Base-by-base conservation (phyloP, 2,888 invertebrate genomes). In the Mesorhabditis belari region DNA sequence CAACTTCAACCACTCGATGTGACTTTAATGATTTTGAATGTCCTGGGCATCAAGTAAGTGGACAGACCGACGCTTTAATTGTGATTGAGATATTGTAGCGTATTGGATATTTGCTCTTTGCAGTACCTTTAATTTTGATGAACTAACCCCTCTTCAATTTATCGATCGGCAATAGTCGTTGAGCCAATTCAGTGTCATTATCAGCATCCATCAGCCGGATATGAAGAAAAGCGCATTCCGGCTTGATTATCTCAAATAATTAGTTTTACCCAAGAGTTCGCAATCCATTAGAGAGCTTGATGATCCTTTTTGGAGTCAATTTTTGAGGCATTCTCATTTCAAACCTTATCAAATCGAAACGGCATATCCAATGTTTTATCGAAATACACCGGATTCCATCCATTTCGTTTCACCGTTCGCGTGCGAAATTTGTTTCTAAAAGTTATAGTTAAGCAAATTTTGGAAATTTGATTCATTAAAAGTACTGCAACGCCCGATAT, bases 171-270 rank as follows among this genome's bases (percentile, higher is more conserved):
- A 69, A 29, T 57, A 69, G 69, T 17, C 69, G 52, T 53, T 69
- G 69, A 5, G 63, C 70, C 2, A 71, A 49, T 49, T 68, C 67
- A 50, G 61, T 57, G 25, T 58, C 58, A n/a, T 44, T 24, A 27
- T 60, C 62, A n/a, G 60, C 63, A 51, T 71, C 58, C 25, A 73
- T 51, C 19, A 71, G 55, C 12, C 70, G 60, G 35, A 71, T 61
- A 44, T 74, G 68, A 23, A 71, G 58, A 53, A 71, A 58, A 4
- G 71, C 71, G 54, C 63, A 62, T 50, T 71, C 66, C 4, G 71
- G 71, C 44, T 74, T 74, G 23, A 71, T 66, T 9, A 69, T 62
- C 69, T 69, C 29, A 57, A 58, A 58, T 6, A 21, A 9, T 44
- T 23, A 29, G 3, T 3, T 17, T 5, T 49, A 35, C 35, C 6